Conservation (phyloP, 2,797 vertebrate genomes). For the Anas bernieri region DNA sequence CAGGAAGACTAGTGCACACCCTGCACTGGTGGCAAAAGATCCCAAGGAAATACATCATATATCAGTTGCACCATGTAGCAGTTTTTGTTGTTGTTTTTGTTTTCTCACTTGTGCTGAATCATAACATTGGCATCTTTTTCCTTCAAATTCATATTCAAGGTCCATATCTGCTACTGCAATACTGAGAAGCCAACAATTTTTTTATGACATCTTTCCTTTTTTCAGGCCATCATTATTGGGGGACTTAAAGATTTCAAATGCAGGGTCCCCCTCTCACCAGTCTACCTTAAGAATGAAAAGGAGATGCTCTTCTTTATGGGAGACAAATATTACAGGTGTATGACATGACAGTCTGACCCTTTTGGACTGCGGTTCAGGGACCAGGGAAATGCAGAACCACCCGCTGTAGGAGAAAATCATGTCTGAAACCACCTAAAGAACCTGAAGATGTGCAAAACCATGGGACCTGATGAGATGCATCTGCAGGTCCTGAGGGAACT, state of each 20-base stretch:
- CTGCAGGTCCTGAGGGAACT: no score
- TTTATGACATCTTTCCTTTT: neutral
- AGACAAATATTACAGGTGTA: constrained; percentile 61
- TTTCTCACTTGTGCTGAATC: neutral
- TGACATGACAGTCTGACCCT: neutral
- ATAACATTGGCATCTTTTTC: neutral
- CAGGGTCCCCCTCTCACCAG: constrained; percentile 44
- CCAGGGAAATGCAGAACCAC: no score
- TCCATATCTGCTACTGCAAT: neutral
- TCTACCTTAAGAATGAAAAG: constrained; percentile 59
- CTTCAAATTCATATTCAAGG: neutral
- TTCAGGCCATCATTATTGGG: constrained; percentile 62
- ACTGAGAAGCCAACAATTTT: neutral
- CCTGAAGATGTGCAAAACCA: no score
- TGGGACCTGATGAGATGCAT: no score
- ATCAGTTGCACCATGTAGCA: neutral
- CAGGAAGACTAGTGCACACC: neutral
- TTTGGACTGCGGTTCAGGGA: neutral
- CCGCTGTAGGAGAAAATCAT: no score
- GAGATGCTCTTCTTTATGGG: constrained; percentile 70
- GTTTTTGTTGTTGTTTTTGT: neutral
- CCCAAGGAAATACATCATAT: neutral
- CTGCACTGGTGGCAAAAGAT: neutral
- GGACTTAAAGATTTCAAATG: constrained; percentile 66
- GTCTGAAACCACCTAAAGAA: no score